Conservation (phyloP, 64 coral and sea anemone genomes). For the Anthopleura sola region DNA sequence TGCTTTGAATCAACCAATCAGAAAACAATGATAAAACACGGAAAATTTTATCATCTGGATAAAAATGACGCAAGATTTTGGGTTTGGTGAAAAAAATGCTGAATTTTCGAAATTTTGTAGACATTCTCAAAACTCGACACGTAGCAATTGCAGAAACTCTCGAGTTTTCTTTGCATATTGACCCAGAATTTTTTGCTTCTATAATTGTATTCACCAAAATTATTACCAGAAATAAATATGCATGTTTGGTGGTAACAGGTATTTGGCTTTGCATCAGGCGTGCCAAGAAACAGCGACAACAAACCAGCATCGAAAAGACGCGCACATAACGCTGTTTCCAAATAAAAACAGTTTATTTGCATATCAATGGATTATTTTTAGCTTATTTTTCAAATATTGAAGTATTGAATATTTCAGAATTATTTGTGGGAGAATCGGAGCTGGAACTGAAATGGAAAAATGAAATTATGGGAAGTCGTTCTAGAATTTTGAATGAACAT, state of each 20-base stretch:
- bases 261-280: slow-evolving; percentile 7
- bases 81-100: neutral
- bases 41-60: slow-evolving; percentile 1
- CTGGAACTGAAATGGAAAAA: neutral
- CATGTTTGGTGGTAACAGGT: slow-evolving; percentile 10
- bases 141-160: too few species aligned
- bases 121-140: neutral
- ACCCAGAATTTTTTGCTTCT: neutral
- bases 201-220: neutral
- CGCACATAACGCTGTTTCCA: neutral
- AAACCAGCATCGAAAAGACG: neutral
- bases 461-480: neutral
- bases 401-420: neutral
- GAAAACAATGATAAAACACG: neutral
- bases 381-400: neutral
- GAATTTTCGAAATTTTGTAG: neutral
- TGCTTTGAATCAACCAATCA: neutral
- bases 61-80: neutral
- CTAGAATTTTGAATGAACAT: too few species aligned
- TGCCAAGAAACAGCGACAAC: neutral
- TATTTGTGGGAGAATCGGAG: neutral
- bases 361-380: neutral
- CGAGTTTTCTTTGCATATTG: neutral
- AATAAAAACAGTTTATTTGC: neutral
- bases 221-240: neutral